Base-by-base conservation (phyloP, 1,140 invertebrate genomes). In the Drosophila eugracilis region DNA sequence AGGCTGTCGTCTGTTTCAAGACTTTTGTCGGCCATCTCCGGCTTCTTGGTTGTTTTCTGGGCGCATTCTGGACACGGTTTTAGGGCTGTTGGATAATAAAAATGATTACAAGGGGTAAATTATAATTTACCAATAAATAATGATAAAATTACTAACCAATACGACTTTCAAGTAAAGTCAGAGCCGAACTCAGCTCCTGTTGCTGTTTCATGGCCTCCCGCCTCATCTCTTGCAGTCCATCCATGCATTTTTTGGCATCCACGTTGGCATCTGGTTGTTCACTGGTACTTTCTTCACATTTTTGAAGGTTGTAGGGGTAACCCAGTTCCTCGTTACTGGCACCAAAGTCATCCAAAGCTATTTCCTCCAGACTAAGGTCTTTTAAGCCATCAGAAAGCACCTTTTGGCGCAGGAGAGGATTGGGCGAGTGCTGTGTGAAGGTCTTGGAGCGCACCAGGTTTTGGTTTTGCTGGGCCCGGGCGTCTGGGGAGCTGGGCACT, bases 311-410 rank as follows among this genome's bases (percentile, higher is more conserved):
- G 80, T 94, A 95, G 2, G 93, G 92, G 80, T 95, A 95, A n/a
- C 94, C 95, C 76, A 95, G 30, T 79, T 89, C 76, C 0, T 49
- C 21, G 5, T 77, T 65, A 1, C 58, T 52, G 5, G 93, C 48
- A 92, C 92, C 62, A 92, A 93, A 92, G 93, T 95, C 83, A 95
- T 94, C 73, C 7, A 95, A 94, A 36, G 95, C 89, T 91, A 96
- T 96, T 91, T 96, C 95, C 90, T 96, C 95, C 62, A 96, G 92
- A 88, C 95, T 96, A 37, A 95, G 94, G 66, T 90, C 92, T 5
- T 50, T 75, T 63, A 66, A 66, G 4, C 63, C 69, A 92, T 92
- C 89, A 76, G 92, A 75, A 91, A 93, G 93, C 76, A 93, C 91
- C 78, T 93, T 93, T 28, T 92, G 88, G 71, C 91, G 77, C 36